Conservation (phyloP, 2,797 vertebrate genomes). For the Fringilla coelebs region DNA sequence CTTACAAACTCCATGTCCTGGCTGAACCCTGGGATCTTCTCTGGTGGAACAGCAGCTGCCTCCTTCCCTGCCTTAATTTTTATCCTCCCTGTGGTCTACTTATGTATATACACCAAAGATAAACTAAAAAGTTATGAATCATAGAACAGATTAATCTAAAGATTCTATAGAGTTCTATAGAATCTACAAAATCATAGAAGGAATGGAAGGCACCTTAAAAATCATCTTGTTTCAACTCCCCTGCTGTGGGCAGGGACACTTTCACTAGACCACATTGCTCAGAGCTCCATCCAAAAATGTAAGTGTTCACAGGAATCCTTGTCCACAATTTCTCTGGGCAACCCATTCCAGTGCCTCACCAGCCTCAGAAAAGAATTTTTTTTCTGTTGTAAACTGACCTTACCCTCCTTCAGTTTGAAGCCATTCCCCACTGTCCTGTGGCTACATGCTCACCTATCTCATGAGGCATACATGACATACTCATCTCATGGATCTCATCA, state of each 20-base stretch:
- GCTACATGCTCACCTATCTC: background rate
- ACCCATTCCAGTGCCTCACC: background rate
- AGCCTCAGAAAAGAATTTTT: background rate
- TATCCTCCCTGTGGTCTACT: background rate
- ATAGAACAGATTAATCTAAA: background rate
- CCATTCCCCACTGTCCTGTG: background rate
- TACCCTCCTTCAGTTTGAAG: background rate
- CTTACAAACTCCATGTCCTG: background rate
- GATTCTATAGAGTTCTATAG: background rate
- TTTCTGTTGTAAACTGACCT: background rate
- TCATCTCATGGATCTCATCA: background rate
- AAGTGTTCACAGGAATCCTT: background rate
- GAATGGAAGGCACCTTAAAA: background rate
- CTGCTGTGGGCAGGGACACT: background rate
- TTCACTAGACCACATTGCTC: background rate
- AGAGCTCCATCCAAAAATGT: background rate
- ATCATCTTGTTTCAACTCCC: background rate
- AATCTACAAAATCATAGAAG: background rate
- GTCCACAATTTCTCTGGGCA: background rate
- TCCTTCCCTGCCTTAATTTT: background rate
- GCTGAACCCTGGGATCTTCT: background rate
- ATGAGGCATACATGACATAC: background rate
- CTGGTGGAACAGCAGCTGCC: background rate
- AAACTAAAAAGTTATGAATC: background rate
- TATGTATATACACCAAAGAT: rapidly evolving